Evolutionary conservation across 1,140 invertebrate species (phyloP), one percentile per base, ranked within the genome.

Genomic region (Xylocopa sonorina): DNA sequence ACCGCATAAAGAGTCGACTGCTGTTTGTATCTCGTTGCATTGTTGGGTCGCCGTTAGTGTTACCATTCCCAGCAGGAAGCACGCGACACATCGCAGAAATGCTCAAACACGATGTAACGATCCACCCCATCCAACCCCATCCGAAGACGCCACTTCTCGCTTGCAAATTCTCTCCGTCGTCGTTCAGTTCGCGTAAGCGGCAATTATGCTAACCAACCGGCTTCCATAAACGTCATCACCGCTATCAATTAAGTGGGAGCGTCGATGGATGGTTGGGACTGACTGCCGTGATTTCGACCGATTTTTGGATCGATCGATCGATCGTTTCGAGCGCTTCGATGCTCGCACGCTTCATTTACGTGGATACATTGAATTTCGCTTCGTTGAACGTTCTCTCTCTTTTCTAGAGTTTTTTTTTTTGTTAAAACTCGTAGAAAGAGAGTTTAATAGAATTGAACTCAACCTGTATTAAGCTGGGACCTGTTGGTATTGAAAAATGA

Each of bases 191-290:
- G 79, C 80, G 84, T 86, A 88, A 88, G 80, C 85, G 83, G 80
- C 88, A 85, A 88, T 88, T 88, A 89, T 87, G 85, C 82, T 83
- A 85, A 87, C n/a, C 64, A 62, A 64, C 46, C 32, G 53, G 72
- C 55, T 71, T 29, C 46, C 77, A 64, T 64, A 73, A 73, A 57
- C 68, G 68, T 55, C 57, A 27, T 55, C 57, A 27, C 58, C 24
- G 21, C 48, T 43, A 41, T 46, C 76, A 57, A 72, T 53, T 63
- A 78, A 63, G 63, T 57, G 32, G 41, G 18, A 68, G 63, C 48
- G 41, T 16, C 53, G 38, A n/a, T 57, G 7, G 51, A 18, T 21
- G 41, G 55, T 24, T 46, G 62, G 57, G 34, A 27, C 29, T 10
- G 27, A 29, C 27, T 76, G 57, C 27, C 18, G 51, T 58, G 63